These are phyloP conservation scores for Ditylenchus weischeri DNA, from an alignment of 2,888 invertebrate genomes.

Conservation along the genomic window DNA sequence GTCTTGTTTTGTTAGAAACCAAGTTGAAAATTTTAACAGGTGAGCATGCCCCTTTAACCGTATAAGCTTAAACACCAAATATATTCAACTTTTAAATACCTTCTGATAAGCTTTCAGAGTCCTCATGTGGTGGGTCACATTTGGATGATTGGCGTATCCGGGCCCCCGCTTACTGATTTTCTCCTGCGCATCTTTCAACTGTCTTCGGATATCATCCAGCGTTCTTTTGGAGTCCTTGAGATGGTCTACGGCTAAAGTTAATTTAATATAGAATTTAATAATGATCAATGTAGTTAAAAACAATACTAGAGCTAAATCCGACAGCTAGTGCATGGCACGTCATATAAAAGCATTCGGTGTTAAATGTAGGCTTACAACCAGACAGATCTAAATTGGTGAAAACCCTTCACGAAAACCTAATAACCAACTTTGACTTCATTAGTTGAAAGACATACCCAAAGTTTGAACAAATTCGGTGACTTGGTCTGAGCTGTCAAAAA, in stretches of 20 bases:
- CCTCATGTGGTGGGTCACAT: too few relatives aligned
- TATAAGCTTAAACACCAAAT: too few relatives aligned
- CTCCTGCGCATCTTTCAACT: not conserved
- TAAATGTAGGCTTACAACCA: too few relatives aligned
- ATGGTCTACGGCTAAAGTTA: conserved; percentile 1
- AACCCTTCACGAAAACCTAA: not conserved
- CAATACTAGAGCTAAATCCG: not conserved
- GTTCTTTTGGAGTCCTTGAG: not conserved
- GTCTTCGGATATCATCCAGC: not conserved
- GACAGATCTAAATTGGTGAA: not conserved
- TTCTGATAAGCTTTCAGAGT: too few relatives aligned
- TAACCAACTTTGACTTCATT: not conserved
- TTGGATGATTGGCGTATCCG: too few relatives aligned
- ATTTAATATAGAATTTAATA: too few relatives aligned
- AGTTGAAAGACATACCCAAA: conserved; percentile 63
- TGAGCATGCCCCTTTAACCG: too few relatives aligned
- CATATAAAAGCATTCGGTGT: conserved; percentile 83
- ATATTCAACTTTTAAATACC: too few relatives aligned
- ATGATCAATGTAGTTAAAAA: not conserved
- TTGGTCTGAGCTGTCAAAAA: conserved; percentile 19
- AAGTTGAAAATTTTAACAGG: too few relatives aligned
- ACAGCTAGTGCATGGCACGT: conserved; percentile 66
- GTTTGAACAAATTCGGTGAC: conserved; percentile 61
- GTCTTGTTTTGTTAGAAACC: too few relatives aligned
- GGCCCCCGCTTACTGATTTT: not conserved